Conservation (phyloP, 1,140 invertebrate genomes). For the Penaeus chinensis region DNA sequence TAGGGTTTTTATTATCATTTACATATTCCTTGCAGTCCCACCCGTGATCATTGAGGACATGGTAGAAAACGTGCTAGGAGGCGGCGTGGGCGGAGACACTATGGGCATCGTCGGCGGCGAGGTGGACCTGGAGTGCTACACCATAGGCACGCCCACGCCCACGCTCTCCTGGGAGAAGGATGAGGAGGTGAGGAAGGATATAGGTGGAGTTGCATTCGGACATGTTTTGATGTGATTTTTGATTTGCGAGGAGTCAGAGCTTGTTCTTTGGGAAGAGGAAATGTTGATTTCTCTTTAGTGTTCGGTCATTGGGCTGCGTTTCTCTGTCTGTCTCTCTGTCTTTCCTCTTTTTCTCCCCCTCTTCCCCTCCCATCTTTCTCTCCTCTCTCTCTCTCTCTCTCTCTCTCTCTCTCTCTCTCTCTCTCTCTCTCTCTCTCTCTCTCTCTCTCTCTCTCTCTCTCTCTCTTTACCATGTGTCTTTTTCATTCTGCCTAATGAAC, state of each 20-base stretch:
- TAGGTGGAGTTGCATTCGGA: not conserved
- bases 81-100: conserved; percentile 50
- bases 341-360: too few species aligned
- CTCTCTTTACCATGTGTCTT: too few species aligned
- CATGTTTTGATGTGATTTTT: too few species aligned
- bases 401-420: too few species aligned
- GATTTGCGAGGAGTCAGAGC: too few species aligned
- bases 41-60: conserved; percentile 64
- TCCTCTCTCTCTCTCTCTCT: too few species aligned
- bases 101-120: conserved; percentile 65
- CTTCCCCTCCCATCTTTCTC: too few species aligned
- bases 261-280: too few species aligned
- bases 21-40: conserved; percentile 66
- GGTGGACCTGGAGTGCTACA: conserved; percentile 68
- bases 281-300: too few species aligned
- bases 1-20: not conserved
- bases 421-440: too few species aligned
- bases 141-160: conserved; percentile 68
- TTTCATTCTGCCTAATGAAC: too few species aligned
- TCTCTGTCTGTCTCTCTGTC: not conserved
- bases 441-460: too few species aligned
- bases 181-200: conserved; percentile 36
- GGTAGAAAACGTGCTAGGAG: conserved; percentile 34
- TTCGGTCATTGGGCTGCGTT: not conserved
- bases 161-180: conserved; percentile 65